Evolutionary conservation across 2,888 invertebrate genomes (phyloP).

Genomic region (Pachycephus smyrnensis): DNA sequence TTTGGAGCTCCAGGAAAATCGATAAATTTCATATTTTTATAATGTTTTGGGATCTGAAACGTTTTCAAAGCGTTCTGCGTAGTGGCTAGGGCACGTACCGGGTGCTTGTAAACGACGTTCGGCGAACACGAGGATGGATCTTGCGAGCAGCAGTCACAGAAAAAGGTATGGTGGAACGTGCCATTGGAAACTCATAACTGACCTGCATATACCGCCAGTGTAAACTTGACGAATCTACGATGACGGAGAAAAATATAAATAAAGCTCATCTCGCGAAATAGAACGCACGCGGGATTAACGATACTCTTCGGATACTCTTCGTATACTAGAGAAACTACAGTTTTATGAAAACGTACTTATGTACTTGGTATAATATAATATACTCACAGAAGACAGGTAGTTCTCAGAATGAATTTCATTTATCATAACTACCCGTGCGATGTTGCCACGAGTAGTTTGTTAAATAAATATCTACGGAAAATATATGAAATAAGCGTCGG

Average conservation of each 20-base stretch:
- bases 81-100: background rate
- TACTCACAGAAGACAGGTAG: background rate
- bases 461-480: conserved; percentile 46
- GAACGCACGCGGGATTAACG: background rate
- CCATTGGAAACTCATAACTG: background rate
- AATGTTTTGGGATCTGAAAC: background rate
- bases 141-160: background rate
- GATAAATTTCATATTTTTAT: background rate
- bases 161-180: background rate
- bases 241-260: background rate
- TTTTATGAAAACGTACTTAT: too few species aligned
- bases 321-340: background rate
- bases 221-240: background rate
- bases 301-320: background rate
- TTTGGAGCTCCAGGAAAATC: background rate
- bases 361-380: background rate
- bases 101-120: background rate
- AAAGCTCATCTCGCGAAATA: background rate
- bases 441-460: conserved; percentile 28
- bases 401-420: conserved; percentile 10
- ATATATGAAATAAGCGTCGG: conserved; percentile 32
- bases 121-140: background rate
- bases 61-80: background rate
- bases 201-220: background rate
- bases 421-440: conserved; percentile 11